phyloP scores from a whole-genome alignment of 1,140 invertebrate species.

The Nasonia vitripennis region DNA sequence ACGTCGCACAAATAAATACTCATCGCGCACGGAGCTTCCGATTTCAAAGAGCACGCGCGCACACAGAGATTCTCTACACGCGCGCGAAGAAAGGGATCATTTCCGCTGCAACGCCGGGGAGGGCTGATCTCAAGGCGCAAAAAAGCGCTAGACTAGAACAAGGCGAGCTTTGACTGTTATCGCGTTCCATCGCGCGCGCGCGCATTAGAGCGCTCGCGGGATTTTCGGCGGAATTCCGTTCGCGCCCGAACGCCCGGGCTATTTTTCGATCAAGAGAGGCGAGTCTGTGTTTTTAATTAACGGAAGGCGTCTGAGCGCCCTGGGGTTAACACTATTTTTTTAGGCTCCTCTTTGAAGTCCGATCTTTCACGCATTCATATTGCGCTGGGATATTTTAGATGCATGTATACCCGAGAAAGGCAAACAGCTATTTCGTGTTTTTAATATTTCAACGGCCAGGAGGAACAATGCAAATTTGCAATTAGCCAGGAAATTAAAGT shows the following conservation, averaged over 20 bases:
- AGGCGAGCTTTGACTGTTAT: slow-evolving; percentile 9
- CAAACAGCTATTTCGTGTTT: too few relatives aligned
- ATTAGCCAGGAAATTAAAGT: too few relatives aligned
- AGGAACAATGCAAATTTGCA: too few relatives aligned
- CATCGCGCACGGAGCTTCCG: background rate
- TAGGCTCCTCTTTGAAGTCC: background rate
- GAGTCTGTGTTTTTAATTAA: background rate
- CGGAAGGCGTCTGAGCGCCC: background rate
- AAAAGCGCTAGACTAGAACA: slow-evolving; percentile 19
- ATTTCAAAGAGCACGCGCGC: slow-evolving; percentile 27
- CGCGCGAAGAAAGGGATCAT: slow-evolving; percentile 19
- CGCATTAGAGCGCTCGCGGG: background rate
- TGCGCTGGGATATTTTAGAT: too few relatives aligned
- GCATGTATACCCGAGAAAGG: too few relatives aligned
- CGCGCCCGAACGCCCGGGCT: background rate
- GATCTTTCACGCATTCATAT: too few relatives aligned
- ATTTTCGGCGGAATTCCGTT: background rate
- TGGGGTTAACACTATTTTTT: slow-evolving; percentile 1
- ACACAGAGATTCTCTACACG: background rate
- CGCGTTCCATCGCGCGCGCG: background rate
- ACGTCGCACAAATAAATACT: slow-evolving; percentile 8
- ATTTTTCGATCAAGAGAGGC: background rate
- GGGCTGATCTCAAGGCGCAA: background rate
- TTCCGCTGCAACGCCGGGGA: slow-evolving; percentile 14
- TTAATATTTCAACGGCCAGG: too few relatives aligned